These are phyloP conservation scores for Euspilapteryx auroguttella DNA, from an alignment of 2,888 invertebrate species.

Conservation along the genomic window DNA sequence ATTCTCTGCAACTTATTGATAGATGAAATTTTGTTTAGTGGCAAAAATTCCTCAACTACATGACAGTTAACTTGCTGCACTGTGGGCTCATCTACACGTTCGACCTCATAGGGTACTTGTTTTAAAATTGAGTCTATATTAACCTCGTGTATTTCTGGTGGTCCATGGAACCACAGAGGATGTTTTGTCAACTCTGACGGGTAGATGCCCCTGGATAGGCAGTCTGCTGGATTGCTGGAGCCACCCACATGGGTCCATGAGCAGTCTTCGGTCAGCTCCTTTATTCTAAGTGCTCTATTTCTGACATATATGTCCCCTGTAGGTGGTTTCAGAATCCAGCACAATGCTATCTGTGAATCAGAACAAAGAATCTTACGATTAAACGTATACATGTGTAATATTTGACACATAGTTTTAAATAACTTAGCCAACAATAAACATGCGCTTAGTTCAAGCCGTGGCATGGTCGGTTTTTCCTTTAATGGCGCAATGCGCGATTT, in stretches of 20 bases:
- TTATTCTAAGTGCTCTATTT: conserved; percentile 8
- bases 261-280: conserved; percentile 4
- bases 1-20: too few relatives aligned
- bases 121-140: background rate
- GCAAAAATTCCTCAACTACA: background rate
- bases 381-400: conserved; percentile 1
- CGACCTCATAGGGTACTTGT: background rate
- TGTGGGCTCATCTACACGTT: background rate
- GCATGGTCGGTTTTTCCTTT: conserved; percentile 5
- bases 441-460: conserved; percentile 9
- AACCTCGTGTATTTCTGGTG: background rate
- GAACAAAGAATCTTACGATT: conserved; percentile 3
- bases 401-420: conserved; percentile 2
- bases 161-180: conserved; percentile 6
- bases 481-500: conserved; percentile 9
- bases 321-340: conserved; percentile 7
- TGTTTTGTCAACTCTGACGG: conserved; percentile 3
- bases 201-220: conserved; percentile 5
- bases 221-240: conserved; percentile 8
- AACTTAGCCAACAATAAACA: conserved; percentile 7
- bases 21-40: too few relatives aligned
- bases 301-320: conserved; percentile 7
- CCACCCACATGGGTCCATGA: conserved; percentile 7
- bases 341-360: conserved; percentile 8
- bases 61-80: background rate